Conservation (phyloP, 2,888 invertebrate species). For the Eilema caniola region DNA sequence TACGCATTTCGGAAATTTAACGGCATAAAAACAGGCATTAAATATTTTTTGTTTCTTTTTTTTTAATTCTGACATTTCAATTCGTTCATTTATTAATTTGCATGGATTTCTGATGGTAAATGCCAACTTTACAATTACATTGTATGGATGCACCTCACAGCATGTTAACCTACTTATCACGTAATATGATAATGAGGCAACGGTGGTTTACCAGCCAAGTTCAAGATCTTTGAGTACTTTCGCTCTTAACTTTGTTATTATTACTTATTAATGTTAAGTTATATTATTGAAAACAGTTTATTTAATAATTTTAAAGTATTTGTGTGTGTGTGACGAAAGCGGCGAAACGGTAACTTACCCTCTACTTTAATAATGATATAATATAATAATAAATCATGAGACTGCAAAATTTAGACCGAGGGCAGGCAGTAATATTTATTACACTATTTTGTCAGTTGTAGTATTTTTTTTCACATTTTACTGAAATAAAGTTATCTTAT, state of each 20-base stretch:
- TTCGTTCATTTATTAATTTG: too few relatives aligned
- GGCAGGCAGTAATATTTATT: too few relatives aligned
- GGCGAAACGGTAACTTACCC: background rate
- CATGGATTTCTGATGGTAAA: background rate
- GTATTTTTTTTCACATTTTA: too few relatives aligned
- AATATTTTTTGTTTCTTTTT: too few relatives aligned
- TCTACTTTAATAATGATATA: background rate
- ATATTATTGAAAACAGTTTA: background rate
- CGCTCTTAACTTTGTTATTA: background rate
- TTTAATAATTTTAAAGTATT: too few relatives aligned
- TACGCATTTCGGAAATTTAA: too few relatives aligned
- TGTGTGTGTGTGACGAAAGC: too few relatives aligned
- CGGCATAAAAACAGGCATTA: too few relatives aligned
- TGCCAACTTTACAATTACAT: background rate
- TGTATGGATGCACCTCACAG: constrained; percentile 2
- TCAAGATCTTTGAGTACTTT: constrained; percentile 20
- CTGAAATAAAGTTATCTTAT: too few relatives aligned
- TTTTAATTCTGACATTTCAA: background rate
- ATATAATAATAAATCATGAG: background rate
- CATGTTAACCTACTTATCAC: constrained; percentile 23
- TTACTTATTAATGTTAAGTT: background rate
- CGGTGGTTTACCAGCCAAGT: constrained; percentile 19
- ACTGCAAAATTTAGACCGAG: too few relatives aligned
- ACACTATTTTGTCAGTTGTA: too few relatives aligned
- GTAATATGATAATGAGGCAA: constrained; percentile 13